Evolutionary conservation across 2,113 vertebrate species (phyloP).

Genomic region (human): GRCh38 chr7:40567001-40567500

Average conservation of each 20-base stretch:
- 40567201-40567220: constrained; percentile 82
- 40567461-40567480: constrained; percentile 78
- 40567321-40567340: constrained; percentile 69
- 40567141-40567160: constrained; percentile 87
- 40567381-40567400: constrained; percentile 76
- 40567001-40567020: constrained; percentile 60
- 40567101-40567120: constrained; percentile 88
- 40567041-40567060: constrained; percentile 84
- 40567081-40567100: constrained; percentile 86
- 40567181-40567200: constrained; percentile 85
- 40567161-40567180: constrained; percentile 85
- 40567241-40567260: constrained; percentile 64
- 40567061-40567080: constrained; percentile 84
- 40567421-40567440: constrained; percentile 78
- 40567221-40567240: constrained; percentile 75
- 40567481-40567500: constrained; percentile 78
- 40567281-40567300: constrained; percentile 35
- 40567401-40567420: constrained; percentile 80
- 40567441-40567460: constrained; percentile 79
- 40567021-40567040: constrained; percentile 84
- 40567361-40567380: constrained; percentile 70
- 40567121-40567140: constrained; percentile 84
- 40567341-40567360: constrained; percentile 66
- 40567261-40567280: constrained; percentile 79
- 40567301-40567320: constrained; percentile 33